Evolutionary conservation across 2,888 invertebrate genomes (phyloP), one percentile per base, ranked within the genome.

Genomic region (Limulus polyphemus): DNA sequence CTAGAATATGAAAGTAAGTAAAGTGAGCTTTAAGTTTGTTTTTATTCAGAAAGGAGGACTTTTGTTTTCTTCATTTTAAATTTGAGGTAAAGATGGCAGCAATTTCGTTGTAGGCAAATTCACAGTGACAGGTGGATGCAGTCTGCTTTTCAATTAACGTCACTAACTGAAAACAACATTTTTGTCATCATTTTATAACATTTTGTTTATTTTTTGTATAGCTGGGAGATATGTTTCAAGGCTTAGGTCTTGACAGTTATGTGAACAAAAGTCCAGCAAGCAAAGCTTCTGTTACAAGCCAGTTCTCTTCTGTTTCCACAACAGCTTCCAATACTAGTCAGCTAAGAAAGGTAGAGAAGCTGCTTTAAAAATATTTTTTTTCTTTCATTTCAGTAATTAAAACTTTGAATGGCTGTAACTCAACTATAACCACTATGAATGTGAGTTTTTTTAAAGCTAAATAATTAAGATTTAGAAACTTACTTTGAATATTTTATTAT

Each of bases 161-260:
- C 32, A 32, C 32, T 32, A 5, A 32, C 32, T 2, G 32, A 32
- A 32, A 32, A 55, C n/a, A 55, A 7, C 12, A 16, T 55, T 7
- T n/a, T 16, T 16, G 17, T 55, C 1, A n/a, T 16, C 7, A 7
- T 16, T 55, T 16, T n/a, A n/a, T n/a, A n/a, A n/a, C n/a, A n/a
- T n/a, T n/a, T n/a, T n/a, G n/a, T 16, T 16, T 10, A 16, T 13
- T 10, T 59, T 55, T 14, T 32, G 51, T 57, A 32, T 17, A 66
- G 66, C 54, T 59, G 47, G 64, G 62, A 51, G 62, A 66, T 52
- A 62, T 66, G 66, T 66, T 66, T 51, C 59, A 64, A 49, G 62
- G 61, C 51, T 54, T 64, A n/a, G 63, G 63, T 11, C 58, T 64
- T 47, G 48, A 48, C 13, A 56, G 47, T 47, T 57, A 47, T 16